Evolutionary conservation across 2,797 vertebrate genomes (phyloP), one percentile per base, ranked within the genome.

Genomic region (Argyrosomus regius): DNA sequence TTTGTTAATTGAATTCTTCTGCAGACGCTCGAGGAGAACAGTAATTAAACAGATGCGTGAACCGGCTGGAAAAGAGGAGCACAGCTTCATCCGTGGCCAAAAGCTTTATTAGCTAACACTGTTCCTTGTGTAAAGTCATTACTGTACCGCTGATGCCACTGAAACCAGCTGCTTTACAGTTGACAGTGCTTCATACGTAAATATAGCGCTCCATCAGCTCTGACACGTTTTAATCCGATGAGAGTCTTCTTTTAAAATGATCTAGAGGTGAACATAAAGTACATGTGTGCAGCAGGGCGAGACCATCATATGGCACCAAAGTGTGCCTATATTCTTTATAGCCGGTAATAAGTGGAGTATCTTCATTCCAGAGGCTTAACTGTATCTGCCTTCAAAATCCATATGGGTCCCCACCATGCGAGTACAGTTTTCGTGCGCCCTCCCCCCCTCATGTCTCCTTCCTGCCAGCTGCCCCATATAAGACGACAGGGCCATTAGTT

Each of bases 401-500:
- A 59, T 58, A 79, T 63, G 24, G 20, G 20, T 26, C 22, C 31
- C n/a, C 16, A 18, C 18, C 39, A 45, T 62, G 65, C 81, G 52
- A 68, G 61, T 65, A 75, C 75, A 78, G 56, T 77, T 24, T 63
- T 18, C 20, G 17, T 62, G 22, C 39, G 20, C 12, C 57, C 8
- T 39, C 24, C 18, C 7, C 8, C 20, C 35, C 56, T 75, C 56
- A 80, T 71, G 43, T 84, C 70, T 82, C 60, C 77, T 68, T 82
- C 60, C 78, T 68, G 58, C 78, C 82, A 87, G 80, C 66, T 72
- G 71, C 58, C 48, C 76, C 75, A 78, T 81, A 76, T 64, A 84
- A 82, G 64, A 87, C 43, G 75, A 90, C 78, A 81, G 80, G 86
- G 58, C 84, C 79, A 92, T 93, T 94, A 80, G 85, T 87, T 94